Conservation (phyloP, 1,140 invertebrate genomes). For the Anastrepha ludens region DNA sequence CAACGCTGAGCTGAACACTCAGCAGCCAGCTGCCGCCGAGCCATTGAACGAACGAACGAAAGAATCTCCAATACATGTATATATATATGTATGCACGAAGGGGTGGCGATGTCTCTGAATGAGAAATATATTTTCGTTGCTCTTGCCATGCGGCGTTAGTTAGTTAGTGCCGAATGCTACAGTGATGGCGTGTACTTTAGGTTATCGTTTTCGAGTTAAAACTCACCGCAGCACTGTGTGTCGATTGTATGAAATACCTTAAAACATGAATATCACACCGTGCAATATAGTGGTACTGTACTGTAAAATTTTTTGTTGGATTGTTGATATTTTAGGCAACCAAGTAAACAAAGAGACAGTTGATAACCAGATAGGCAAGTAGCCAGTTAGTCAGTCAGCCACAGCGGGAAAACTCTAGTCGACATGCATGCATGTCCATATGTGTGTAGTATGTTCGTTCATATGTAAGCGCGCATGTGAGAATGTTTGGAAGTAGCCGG, state of each 20-base stretch:
- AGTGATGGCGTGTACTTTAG: not conserved
- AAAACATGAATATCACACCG: not conserved
- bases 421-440: not conserved
- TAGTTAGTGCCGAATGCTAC: not conserved
- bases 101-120: slow-evolving; percentile 11
- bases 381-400: slow-evolving; percentile 18
- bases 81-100: slow-evolving; percentile 6
- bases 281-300: not conserved
- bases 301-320: slow-evolving; percentile 18
- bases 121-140: slow-evolving; percentile 35
- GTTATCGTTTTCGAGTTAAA: not conserved
- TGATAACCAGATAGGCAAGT: not conserved
- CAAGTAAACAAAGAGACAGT: slow-evolving; percentile 49
- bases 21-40: slow-evolving; percentile 21
- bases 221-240: slow-evolving; percentile 12
- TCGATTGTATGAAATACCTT: not conserved
- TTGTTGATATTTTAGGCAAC: slow-evolving; percentile 39
- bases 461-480: not conserved
- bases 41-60: slow-evolving; percentile 50
- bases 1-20: not conserved
- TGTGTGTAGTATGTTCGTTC: slow-evolving; percentile 11
- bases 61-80: slow-evolving; percentile 14
- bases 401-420: slow-evolving; percentile 7
- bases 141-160: not conserved
- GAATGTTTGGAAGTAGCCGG: slow-evolving; percentile 24